Conservation (phyloP, 2,888 invertebrate species). For the Biston stratarius region DNA sequence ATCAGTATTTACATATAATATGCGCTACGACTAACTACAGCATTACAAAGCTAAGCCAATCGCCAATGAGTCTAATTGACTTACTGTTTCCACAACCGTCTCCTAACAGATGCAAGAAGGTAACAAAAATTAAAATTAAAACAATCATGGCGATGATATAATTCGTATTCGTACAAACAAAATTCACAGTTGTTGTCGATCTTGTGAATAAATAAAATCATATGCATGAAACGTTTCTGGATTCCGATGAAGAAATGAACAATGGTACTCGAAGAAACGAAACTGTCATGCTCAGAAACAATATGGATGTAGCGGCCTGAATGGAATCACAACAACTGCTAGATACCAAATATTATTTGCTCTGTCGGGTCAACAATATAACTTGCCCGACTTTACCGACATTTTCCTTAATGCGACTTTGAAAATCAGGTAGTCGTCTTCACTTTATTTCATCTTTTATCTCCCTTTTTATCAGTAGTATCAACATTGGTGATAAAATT, state of each 20-base stretch:
- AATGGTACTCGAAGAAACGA: conserved; percentile 37
- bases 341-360: conserved; percentile 14
- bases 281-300: conserved; percentile 45
- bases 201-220: conserved; percentile 53
- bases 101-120: conserved; percentile 86
- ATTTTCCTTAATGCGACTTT: conserved; percentile 13
- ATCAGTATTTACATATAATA: conserved; percentile 53
- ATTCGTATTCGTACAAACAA: conserved; percentile 56
- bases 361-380: conserved; percentile 11
- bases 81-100: conserved; percentile 87
- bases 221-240: conserved; percentile 38
- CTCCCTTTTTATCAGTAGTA: not conserved
- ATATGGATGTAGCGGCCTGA: conserved; percentile 44
- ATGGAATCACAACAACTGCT: conserved; percentile 32
- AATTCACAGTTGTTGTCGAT: conserved; percentile 62
- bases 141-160: conserved; percentile 75
- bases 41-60: conserved; percentile 80
- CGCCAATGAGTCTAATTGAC: conserved; percentile 80
- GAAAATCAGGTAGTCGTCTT: conserved; percentile 11
- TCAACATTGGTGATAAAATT: not conserved
- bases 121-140: conserved; percentile 82
- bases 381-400: conserved; percentile 22
- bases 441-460: conserved; percentile 10
- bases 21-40: conserved; percentile 67
- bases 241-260: conserved; percentile 36